Conservation (phyloP, 2,888 invertebrate genomes). For the Cyclophora albipunctata region DNA sequence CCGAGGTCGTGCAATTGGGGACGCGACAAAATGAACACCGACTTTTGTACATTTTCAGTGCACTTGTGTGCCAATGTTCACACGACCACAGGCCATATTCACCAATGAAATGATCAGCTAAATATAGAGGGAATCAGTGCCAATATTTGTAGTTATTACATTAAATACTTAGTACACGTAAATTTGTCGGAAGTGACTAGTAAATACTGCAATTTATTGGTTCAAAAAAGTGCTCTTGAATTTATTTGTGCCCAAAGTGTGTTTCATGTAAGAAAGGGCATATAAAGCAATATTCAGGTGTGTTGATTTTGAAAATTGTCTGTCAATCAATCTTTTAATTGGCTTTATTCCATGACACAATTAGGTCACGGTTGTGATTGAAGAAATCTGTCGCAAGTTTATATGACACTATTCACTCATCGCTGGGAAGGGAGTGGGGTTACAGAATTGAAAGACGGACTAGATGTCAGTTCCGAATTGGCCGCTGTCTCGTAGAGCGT, state of each 20-base stretch:
- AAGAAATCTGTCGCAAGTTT: conserved; percentile 38
- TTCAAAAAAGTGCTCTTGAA: background rate
- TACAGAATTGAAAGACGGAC: conserved; percentile 37
- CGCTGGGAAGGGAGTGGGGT: conserved; percentile 35
- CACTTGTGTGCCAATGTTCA: conserved; percentile 54
- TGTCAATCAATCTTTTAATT: conserved; percentile 32
- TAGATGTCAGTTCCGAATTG: conserved; percentile 47
- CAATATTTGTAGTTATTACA: conserved; percentile 37
- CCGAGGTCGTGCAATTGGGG: conserved; percentile 51
- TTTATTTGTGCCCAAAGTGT: too few species aligned
- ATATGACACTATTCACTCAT: conserved; percentile 49
- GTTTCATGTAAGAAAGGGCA: background rate
- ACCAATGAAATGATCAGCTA: conserved; percentile 58
- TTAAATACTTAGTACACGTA: background rate
- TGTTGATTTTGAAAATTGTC: conserved; percentile 13
- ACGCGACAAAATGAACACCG: conserved; percentile 39
- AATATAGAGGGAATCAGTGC: conserved; percentile 59
- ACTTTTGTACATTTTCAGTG: conserved; percentile 61
- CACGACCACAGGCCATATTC: conserved; percentile 44
- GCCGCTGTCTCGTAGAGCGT: conserved; percentile 22
- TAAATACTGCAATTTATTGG: conserved; percentile 4
- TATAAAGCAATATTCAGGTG: conserved; percentile 9
- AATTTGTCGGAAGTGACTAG: conserved; percentile 11
- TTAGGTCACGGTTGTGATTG: conserved; percentile 52
- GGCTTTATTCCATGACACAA: conserved; percentile 43